Base-by-base conservation (phyloP, 2,113 vertebrate species). In the Paracanthobrama guichenoti region DNA sequence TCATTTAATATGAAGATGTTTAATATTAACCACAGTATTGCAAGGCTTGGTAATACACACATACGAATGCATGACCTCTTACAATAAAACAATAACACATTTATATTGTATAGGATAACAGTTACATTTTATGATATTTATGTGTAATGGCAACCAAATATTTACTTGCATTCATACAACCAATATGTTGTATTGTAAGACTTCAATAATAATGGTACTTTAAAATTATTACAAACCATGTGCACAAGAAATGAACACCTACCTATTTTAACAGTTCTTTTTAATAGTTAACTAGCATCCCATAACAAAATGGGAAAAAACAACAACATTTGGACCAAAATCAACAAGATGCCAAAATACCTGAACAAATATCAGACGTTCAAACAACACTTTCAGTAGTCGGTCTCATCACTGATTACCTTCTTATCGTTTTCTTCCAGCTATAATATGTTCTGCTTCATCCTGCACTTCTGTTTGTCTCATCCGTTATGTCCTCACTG, bases 401-500 rank as follows among this genome's bases (percentile, higher is more conserved):
- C 24, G 69, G 48, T 73, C 16, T 26, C 42, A 2, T 73, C 12
- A 26, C 42, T 72, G 0, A 72, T 8, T 44, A 42, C 20, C 20
- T 72, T 46, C 11, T 16, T 10, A 35, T 50, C 75, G 9, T 72
- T 64, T 67, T 72, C 86, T 50, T 62, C 69, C 31, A 53, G 24
- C 66, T 46, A 78, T 13, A 50, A 81, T 8, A 53, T n/a, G 13
- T 22, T 67, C 60, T 66, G 26, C 26, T 12, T 28, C 59, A 64
- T 31, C 81, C 20, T 1, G 18, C 42, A 82, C 76, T 2, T 62
- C 26, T 66, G 14, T 28, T 31, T 71, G n/a, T 22, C 79, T 60
- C 66, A 39, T 85, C 84, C 88, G 57, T 80, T 85, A 69, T 88
- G 12, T 64, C 76, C 46, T 88, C 13, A 76, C 31, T 50, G 72